Base-by-base conservation (phyloP, 2,797 vertebrate genomes). In the Chloroceryle amazona region DNA sequence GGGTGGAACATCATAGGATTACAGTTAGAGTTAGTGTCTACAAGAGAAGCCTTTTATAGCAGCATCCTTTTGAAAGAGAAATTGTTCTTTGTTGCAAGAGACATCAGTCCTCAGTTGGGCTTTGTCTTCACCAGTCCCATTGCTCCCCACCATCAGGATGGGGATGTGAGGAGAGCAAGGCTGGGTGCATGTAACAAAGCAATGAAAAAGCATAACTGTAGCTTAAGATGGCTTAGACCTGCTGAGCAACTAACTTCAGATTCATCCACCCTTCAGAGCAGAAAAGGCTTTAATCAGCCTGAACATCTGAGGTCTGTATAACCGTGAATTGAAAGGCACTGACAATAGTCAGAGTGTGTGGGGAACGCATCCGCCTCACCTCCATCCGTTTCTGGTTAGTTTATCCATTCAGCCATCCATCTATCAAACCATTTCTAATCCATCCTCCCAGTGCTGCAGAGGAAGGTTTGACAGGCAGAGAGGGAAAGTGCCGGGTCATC, bases 381-480 rank as follows among this genome's bases (percentile, higher is more conserved):
- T 88, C 89, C 87, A 66, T 91, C 85, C 72, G 46, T 82, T 93
- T 85, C 92, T 93, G 63, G 62, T 47, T 73, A 79, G 62, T 67
- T 93, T 79, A 94, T 92, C 83, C 25, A 1, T 70, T 73, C 55
- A 37, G 13, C 63, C 84, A 11, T 67, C 90, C 67, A 87, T 89
- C 66, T 55, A 90, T 94, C 89, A 94, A 88, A 75, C 66, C 62
- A 8, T 89, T 87, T 95, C 81, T 52, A 86, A 92, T 90, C 88
- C 76, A 81, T 94, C 68, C 80, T 72, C 49, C 63, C 7, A 1
- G 31, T 10, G 46, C 75, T 51, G 58, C 89, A 23, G 79, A 42
- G 81, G 89, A 65, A 74, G 49, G 52, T 70, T 72, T 94, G 95
- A 93, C 75, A 93, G 68, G 78, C 8, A 0, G 81, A 78, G 89